Conservation (phyloP, 2,888 invertebrate genomes). For the Sesia apiformis region DNA sequence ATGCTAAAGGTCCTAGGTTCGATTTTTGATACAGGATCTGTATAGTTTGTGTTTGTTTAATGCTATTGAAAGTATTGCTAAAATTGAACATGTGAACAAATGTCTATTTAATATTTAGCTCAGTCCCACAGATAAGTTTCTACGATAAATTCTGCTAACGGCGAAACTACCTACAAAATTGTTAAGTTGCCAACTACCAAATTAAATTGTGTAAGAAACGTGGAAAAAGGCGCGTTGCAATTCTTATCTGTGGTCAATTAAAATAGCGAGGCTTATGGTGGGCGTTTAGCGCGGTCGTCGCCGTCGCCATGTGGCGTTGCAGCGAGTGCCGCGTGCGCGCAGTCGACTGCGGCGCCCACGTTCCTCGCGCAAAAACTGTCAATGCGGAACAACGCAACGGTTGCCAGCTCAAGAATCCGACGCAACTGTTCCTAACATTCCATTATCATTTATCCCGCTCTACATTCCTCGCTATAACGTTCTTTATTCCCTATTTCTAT, state of each 20-base stretch:
- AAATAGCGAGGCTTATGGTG: conserved; percentile 8
- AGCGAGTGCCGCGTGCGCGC: not conserved
- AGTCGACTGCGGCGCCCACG: conserved; percentile 4
- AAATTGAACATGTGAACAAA: too few relatives aligned
- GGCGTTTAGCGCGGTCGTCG: not conserved
- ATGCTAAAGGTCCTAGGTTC: too few relatives aligned
- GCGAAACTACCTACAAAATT: too few relatives aligned
- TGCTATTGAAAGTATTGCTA: too few relatives aligned
- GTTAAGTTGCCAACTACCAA: not conserved
- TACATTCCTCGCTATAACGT: conserved; percentile 20
- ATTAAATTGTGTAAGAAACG: conserved; percentile 5
- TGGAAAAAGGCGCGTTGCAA: conserved; percentile 4
- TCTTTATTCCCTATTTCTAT: too few relatives aligned
- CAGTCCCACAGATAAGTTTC: too few relatives aligned
- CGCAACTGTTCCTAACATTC: conserved; percentile 46
- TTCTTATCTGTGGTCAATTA: conserved; percentile 12
- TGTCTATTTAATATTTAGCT: too few relatives aligned
- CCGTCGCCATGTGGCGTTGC: not conserved
- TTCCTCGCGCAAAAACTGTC: conserved; percentile 31
- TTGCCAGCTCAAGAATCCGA: conserved; percentile 39
- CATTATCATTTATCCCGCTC: conserved; percentile 30
- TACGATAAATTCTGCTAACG: too few relatives aligned
- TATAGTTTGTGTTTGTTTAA: too few relatives aligned
- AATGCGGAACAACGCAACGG: conserved; percentile 45
- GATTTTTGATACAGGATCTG: too few relatives aligned